Percentiles rank a stretch among this genome's conserved stretches.
phyloP scores from a whole-genome alignment of 1,140 invertebrate species.

The Acyrthosiphon pisum region DNA sequence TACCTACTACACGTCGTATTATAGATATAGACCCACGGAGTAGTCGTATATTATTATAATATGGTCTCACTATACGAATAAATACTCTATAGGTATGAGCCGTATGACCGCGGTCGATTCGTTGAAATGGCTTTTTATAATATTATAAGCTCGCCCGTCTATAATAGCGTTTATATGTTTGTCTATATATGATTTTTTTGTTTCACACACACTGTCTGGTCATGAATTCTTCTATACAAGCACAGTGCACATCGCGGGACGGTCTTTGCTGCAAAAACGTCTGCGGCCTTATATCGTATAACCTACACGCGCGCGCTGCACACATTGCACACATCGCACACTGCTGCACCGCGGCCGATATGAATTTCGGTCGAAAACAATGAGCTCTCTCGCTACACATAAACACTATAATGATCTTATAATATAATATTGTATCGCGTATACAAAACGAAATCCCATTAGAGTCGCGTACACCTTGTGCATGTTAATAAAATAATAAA shows the following conservation, averaged over 20 bases:
- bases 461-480: not conserved
- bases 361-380: slow-evolving; percentile 32
- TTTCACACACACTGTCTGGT: not conserved
- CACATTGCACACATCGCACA: not conserved
- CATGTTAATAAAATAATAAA: not conserved
- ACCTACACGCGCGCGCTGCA: not conserved
- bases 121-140: no score
- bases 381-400: not conserved
- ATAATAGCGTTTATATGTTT: no score
- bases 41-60: no score
- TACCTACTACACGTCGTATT: no score
- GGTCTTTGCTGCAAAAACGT: slow-evolving; percentile 17
- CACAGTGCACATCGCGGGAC: not conserved
- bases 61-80: no score
- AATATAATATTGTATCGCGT: not conserved
- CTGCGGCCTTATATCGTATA: not conserved
- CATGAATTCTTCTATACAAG: not conserved
- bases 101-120: no score
- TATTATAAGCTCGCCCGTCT: no score
- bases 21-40: no score
- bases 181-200: not conserved
- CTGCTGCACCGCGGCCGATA: not conserved
- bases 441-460: slow-evolving; percentile 50
- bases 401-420: not conserved
- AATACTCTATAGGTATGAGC: not conserved